A percentile compares a stretch with the other conserved stretches of the same genome.
These are phyloP conservation scores for Strix uralensis DNA, from an alignment of 2,113 vertebrate species.

Conservation along the genomic window DNA sequence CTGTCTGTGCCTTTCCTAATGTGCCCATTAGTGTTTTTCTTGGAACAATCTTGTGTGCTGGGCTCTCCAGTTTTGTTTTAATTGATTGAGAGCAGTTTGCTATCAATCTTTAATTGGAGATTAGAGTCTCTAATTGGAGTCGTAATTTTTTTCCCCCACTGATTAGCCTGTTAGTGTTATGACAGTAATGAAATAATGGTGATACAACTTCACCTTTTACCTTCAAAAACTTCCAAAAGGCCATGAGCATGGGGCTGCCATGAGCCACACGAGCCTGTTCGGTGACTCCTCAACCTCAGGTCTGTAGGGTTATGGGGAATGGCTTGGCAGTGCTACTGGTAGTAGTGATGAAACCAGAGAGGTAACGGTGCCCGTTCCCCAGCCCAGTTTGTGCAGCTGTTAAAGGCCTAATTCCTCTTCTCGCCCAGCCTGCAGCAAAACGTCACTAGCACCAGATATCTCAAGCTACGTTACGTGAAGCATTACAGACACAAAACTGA, in stretches of 20 bases:
- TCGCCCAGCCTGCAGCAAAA: background rate
- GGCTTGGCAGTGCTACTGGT: background rate
- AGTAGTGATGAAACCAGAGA: background rate
- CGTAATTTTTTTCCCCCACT: background rate
- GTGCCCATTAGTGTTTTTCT: background rate
- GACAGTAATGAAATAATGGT: background rate
- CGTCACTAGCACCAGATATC: background rate
- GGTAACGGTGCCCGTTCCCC: background rate
- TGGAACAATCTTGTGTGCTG: accelerated
- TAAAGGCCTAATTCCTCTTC: background rate
- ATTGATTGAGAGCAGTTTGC: background rate
- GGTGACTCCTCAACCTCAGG: background rate
- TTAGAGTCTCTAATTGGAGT: background rate
- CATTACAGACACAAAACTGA: background rate
- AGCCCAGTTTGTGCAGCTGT: background rate
- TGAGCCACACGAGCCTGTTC: background rate
- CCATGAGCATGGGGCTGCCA: accelerated
- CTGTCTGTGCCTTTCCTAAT: background rate
- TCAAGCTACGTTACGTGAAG: accelerated
- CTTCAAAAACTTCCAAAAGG: background rate
- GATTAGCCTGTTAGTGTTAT: background rate
- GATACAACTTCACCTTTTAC: background rate
- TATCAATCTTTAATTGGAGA: background rate
- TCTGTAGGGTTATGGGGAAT: background rate
- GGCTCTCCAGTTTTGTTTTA: background rate